Base-by-base conservation (phyloP, 2,113 vertebrate genomes). In the Porphyrio hochstetteri region DNA sequence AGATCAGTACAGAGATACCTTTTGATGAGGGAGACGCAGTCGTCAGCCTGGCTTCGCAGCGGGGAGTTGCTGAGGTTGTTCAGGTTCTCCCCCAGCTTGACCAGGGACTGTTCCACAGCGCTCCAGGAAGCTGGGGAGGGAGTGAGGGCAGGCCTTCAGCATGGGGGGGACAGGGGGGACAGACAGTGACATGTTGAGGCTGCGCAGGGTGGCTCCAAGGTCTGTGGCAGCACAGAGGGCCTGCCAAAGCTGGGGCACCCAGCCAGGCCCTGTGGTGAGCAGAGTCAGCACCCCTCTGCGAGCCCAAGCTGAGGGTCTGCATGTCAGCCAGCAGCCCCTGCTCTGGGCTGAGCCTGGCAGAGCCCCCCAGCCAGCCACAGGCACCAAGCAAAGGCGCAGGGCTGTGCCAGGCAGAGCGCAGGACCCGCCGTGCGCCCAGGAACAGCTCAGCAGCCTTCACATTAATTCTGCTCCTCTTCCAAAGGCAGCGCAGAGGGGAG, bases 11-110 rank as follows among this genome's bases (percentile, higher is more conserved):
- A 70, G 56, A 53, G 56, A 44, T 96, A 99, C 99, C 99, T 98
- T 97, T 99, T 99, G 64, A 99, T 98, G 67, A 99, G 97, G 5
- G 97, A 94, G 89, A 99, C 79, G 31, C 98, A 99, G 85, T 99
- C 97, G 17, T 99, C 99, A 12, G 99, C 97, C 92, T 98, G 98
- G 94, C 93, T 98, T 80, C 97, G 98, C 88, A 99, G 97, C 1
- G 98, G 95, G 75, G 97, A 97, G 96, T 96, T 99, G 77, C 98
- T 95, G 44, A 99, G 96, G 67, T 90, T 97, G 95, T 97, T 95
- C 60, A 99, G 93, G 85, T 96, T 98, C 29, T 99, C 99, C 8
- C 97, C 98, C 53, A 99, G 97, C 93, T 98, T 99, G 63, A 98
- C 13, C 5, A 99, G 91, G 28, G 98, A 98, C 81, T 99, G 99